These are phyloP conservation scores for Phrynosoma blainvillii DNA, from an alignment of 2,113 vertebrate genomes.

Conservation along the genomic window DNA sequence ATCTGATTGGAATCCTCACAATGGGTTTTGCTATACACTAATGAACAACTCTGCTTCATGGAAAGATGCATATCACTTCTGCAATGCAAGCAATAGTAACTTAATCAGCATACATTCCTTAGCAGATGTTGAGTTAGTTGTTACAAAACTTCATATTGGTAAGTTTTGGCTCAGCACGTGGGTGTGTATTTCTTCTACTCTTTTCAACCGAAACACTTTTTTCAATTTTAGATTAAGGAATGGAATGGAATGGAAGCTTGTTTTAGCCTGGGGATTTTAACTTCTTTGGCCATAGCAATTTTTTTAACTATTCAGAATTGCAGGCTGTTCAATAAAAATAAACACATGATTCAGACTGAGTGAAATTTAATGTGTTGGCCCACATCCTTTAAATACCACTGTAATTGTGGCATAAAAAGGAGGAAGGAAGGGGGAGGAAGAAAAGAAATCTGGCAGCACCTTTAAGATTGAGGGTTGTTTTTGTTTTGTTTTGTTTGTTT, in stretches of 20 bases:
- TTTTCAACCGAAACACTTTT: background rate
- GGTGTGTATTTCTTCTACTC: background rate
- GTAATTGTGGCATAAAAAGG: background rate
- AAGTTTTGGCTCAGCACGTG: conserved; percentile 32
- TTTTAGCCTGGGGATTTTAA: background rate
- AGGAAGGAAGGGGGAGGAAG: too few relatives aligned
- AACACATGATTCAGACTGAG: background rate
- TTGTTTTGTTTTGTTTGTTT: too few relatives aligned
- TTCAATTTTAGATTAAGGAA: background rate
- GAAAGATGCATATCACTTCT: conserved; percentile 67
- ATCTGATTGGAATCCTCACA: conserved; percentile 82
- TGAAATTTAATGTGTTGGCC: background rate
- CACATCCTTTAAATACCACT: background rate
- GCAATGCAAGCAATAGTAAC: conserved; percentile 65
- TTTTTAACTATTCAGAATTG: background rate
- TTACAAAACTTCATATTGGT: conserved; percentile 83
- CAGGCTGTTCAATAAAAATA: background rate
- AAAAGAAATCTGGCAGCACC: too few relatives aligned
- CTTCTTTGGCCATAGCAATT: background rate
- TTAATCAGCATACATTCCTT: conserved; percentile 90
- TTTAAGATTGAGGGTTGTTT: too few relatives aligned
- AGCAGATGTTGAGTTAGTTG: conserved; percentile 86
- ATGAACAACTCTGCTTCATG: conserved; percentile 68
- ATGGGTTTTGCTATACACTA: conserved; percentile 87
- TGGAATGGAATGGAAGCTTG: background rate